Base-by-base conservation (phyloP, 2,888 invertebrate species). In the Dendrolimus pini region DNA sequence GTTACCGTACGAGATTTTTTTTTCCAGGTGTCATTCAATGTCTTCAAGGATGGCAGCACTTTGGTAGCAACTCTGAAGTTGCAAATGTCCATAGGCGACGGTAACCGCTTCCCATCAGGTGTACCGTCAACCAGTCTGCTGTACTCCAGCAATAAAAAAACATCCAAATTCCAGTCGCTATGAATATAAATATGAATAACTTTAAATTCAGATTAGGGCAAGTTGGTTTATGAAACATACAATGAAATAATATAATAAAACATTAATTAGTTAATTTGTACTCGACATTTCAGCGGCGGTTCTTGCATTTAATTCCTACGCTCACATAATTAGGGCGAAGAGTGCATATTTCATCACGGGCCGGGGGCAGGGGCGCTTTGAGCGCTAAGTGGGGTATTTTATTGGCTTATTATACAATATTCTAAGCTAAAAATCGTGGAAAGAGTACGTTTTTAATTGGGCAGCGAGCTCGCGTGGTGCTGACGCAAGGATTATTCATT, bases 331-430 rank as follows among this genome's bases (percentile, higher is more conserved):
- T 85, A 89, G 87, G 80, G 79, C 74, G 82, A 83, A 80, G 78
- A 85, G 82, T 87, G 85, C 85, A 90, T 89, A 90, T 88, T 89
- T 90, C 88, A 90, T 78, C 75, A 74, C 80, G 69, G 76, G 73
- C 79, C 47, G 47, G 47, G 47, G 47, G 9, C 12, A 30, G 30
- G 78, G 82, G 75, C 73, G 74, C 80, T 80, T 74, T 70, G 79
- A 84, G 87, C 88, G 83, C 85, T 85, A 88, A 89, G 89, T 85
- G 89, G 85, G 86, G 86, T 90, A 89, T 86, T 90, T 90, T 90
- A 90, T 89, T 81, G 89, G 88, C 85, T 88, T 90, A 90, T 90
- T 90, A 90, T 90, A 86, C 89, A 88, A 90, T 88, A 89, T 89
- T 87, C 89, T 89, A 89, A 90, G 89, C 89, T 90, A 86, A 89